Percentiles rank a stretch among this genome's conserved stretches.
phyloP scores from a whole-genome alignment of 2,888 invertebrate species.

The Trichacis sp. region DNA sequence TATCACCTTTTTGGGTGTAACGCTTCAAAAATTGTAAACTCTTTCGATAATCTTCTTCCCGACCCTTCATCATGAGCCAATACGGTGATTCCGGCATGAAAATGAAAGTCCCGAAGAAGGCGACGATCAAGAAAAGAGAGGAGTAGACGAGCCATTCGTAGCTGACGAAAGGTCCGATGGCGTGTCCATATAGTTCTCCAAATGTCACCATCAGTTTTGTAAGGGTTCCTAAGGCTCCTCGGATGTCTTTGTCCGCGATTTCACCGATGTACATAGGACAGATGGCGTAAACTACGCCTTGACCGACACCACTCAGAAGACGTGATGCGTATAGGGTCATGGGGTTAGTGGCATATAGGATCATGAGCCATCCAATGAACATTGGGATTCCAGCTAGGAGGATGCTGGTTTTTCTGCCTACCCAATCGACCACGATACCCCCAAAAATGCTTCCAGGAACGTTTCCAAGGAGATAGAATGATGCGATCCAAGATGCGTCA shows the following conservation, averaged over 20 bases:
- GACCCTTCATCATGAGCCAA: slow-evolving; percentile 72
- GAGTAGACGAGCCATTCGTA: slow-evolving; percentile 66
- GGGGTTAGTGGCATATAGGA: slow-evolving; percentile 73
- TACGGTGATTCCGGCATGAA: slow-evolving; percentile 77
- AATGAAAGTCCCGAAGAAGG: slow-evolving; percentile 70
- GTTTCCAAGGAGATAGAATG: slow-evolving; percentile 74
- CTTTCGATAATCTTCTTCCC: slow-evolving; percentile 69
- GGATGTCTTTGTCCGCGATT: slow-evolving; percentile 74
- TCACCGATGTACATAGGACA: slow-evolving; percentile 77
- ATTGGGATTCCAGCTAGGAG: slow-evolving; percentile 72
- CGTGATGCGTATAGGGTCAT: slow-evolving; percentile 73
- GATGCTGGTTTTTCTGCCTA: slow-evolving; percentile 73
- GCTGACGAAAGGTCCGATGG: slow-evolving; percentile 65
- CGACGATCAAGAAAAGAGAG: slow-evolving; percentile 69
- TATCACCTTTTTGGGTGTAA: slow-evolving; percentile 70
- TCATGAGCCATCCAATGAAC: slow-evolving; percentile 73
- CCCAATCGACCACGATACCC: slow-evolving; percentile 72
- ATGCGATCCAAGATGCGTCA: slow-evolving; percentile 70
- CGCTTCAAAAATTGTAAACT: slow-evolving; percentile 70
- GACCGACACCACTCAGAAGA: slow-evolving; percentile 76
- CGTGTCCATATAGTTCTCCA: slow-evolving; percentile 65
- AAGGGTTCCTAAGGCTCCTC: slow-evolving; percentile 67
- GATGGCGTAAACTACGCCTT: slow-evolving; percentile 74
- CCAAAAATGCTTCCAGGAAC: slow-evolving; percentile 73
- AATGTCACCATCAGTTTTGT: slow-evolving; percentile 64